Evolutionary conservation across 2,888 invertebrate genomes (phyloP), one percentile per base, ranked within the genome.

Genomic region (Cloeon dipterum): DNA sequence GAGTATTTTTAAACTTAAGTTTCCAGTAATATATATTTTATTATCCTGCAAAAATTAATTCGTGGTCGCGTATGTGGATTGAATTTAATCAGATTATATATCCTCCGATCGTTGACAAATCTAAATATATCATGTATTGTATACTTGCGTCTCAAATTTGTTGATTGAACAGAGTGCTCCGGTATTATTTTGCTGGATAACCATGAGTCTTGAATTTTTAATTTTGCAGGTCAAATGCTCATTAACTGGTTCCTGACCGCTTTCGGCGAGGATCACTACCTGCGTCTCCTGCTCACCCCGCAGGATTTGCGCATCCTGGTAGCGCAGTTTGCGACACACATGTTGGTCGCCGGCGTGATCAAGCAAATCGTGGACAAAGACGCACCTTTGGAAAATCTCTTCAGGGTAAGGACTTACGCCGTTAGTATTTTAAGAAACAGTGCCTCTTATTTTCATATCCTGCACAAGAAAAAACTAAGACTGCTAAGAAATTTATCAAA

Each of bases 171-270:
- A n/a, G n/a, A n/a, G n/a, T n/a, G n/a, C n/a, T n/a, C n/a, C n/a
- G n/a, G n/a, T n/a, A n/a, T n/a, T n/a, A n/a, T n/a, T n/a, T n/a
- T n/a, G n/a, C n/a, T n/a, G n/a, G n/a, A n/a, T n/a, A n/a, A n/a
- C n/a, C n/a, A n/a, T n/a, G n/a, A n/a, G n/a, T n/a, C n/a, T n/a
- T n/a, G n/a, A 20, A 2, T 23, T 14, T 32, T n/a, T 20, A 41
- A 29, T 45, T 49, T 63, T 66, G 18, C 62, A 91, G 89, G 89
- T 56, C 78, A 86, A 61, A 85, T 86, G 78, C 66, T 91, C 50
- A 65, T 88, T 47, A 83, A 85, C 57, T 88, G 88, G 85, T 70
- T 86, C 49, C 62, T 77, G 45, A 77, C 82, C 36, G 75, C 81
- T 26, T 67, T 76, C 45, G 65, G 70, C 42, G 81, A 77, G 45